Base-by-base conservation (phyloP, 2,888 invertebrate genomes). In the Luffia ferchaultella region DNA sequence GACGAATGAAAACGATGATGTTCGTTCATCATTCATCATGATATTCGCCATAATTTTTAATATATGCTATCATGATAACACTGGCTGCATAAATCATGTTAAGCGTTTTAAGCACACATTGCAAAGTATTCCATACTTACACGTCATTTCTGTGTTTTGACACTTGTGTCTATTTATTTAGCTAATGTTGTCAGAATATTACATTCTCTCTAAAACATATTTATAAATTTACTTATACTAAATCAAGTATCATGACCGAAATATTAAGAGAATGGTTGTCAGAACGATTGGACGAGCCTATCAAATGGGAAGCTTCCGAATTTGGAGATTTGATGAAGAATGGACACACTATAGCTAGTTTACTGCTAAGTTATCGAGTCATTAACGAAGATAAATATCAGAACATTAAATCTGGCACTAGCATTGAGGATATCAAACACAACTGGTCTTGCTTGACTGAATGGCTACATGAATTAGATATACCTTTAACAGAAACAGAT, bases 211-310 rank as follows among this genome's bases (percentile, higher is more conserved):
- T n/a, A n/a, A n/a, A n/a, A n/a, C n/a, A n/a, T n/a, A n/a, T n/a
- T n/a, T n/a, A n/a, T n/a, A n/a, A n/a, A n/a, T n/a, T n/a, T n/a
- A n/a, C 18, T 45, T 18, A 15, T 17, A 12, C 45, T 50, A 3
- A 7, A 44, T 45, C 2, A 20, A 19, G 60, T 46, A 48, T 43
- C 51, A 89, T 89, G 89, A 82, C 85, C 52, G 86, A 87, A 64
- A 76, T 88, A 61, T 69, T 89, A 56, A 82, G 85, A 62, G 79
- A 82, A 61, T 90, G 89, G 90, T 62, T 90, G 18, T 75, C 84
- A 30, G 78, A 86, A 53, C 73, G 86, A 53, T 63, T 89, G 20
- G 86, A 87, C 16, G 64, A 79, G 48, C 70, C 86, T 12, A 74
- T 89, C 50, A 80, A 83, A 59, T 80, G 86, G 73, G 76, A 77